A percentile compares a stretch with the other conserved stretches of the same genome.
phyloP scores from a whole-genome alignment of 37 sponge, comb jelly and placozoan species.

The Lycopodina hypogea region DNA sequence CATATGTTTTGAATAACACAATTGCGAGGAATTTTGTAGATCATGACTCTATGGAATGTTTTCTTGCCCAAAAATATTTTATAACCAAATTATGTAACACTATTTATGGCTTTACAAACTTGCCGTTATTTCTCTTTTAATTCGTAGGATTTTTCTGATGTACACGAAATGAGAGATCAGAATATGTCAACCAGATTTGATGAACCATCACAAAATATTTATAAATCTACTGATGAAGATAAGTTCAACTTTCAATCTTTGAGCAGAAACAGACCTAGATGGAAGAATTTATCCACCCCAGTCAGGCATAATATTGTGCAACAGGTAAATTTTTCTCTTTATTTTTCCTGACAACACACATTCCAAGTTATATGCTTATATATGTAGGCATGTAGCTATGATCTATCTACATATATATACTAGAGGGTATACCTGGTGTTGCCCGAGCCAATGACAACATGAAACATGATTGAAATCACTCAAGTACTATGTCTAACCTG shows the following conservation, averaged over 20 bases:
- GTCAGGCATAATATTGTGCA: not conserved
- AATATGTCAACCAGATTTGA: constrained; percentile 12
- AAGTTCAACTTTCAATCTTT: not conserved
- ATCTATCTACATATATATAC: not conserved
- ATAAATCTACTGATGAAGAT: not conserved
- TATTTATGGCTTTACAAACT: no score
- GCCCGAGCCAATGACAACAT: no score
- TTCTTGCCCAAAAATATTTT: no score
- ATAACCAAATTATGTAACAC: no score
- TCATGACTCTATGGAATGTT: no score
- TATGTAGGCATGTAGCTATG: not conserved
- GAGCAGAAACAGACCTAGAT: not conserved
- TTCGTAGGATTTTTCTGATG: not conserved
- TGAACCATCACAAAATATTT: not conserved
- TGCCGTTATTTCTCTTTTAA: no score
- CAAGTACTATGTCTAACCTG: no score
- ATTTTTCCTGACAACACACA: not conserved
- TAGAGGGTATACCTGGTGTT: not conserved
- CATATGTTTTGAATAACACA: no score
- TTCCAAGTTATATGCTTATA: not conserved
- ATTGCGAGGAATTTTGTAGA: no score
- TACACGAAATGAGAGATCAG: not conserved
- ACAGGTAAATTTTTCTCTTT: not conserved
- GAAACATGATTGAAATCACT: no score
- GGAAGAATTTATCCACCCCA: not conserved